Conservation (phyloP, 2,888 invertebrate species). For the Mesorhabditis spiculigera region DNA sequence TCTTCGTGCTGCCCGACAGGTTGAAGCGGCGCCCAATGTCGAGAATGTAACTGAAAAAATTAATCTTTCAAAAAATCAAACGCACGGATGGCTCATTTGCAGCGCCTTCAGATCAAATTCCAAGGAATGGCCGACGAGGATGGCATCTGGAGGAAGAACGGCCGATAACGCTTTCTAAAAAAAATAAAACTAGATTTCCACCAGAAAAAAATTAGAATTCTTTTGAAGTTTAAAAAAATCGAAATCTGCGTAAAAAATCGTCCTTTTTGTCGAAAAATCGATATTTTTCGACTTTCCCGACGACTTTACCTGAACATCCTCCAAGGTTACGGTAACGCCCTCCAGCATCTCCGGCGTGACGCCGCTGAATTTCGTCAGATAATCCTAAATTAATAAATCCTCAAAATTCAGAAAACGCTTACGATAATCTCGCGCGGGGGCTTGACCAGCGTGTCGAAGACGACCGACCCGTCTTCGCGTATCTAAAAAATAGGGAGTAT, state of each 20-base stretch:
- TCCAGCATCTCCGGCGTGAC: constrained; percentile 60
- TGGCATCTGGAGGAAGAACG: constrained; percentile 76
- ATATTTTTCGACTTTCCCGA: constrained; percentile 10
- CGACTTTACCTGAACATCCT: constrained; percentile 15
- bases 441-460: constrained; percentile 63
- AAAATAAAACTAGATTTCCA: neutral
- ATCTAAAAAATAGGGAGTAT: constrained; percentile 33
- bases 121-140: constrained; percentile 91
- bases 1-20: constrained; percentile 40
- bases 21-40: constrained; percentile 44
- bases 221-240: neutral
- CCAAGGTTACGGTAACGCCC: constrained; percentile 55
- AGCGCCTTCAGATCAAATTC: constrained; percentile 83
- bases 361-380: constrained; percentile 62
- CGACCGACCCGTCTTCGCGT: constrained; percentile 59
- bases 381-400: constrained; percentile 25
- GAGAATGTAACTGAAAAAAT: constrained; percentile 41
- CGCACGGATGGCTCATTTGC: constrained; percentile 92
- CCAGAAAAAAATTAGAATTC: neutral
- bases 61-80: constrained; percentile 58
- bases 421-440: constrained; percentile 58
- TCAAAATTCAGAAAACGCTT: constrained; percentile 44
- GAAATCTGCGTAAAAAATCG: no score
- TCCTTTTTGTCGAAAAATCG: neutral
- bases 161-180: constrained; percentile 38